phyloP scores from a whole-genome alignment of 2,113 vertebrate species.

The Psammodynastes pulverulentus region DNA sequence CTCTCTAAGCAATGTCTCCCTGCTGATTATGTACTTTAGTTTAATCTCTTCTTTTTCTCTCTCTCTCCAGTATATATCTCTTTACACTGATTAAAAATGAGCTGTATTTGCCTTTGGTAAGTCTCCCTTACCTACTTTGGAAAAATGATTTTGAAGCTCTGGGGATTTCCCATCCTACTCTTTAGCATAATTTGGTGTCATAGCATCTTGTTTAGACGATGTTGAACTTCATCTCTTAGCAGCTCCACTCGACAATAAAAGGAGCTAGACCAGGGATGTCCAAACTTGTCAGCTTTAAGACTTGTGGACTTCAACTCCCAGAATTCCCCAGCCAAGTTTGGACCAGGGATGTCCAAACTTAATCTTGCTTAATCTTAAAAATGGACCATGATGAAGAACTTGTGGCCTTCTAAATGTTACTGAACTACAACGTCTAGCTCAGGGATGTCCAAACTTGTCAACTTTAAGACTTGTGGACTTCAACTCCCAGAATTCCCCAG shows the following conservation, averaged over 20 bases:
- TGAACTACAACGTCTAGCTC: no score
- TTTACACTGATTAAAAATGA: not conserved
- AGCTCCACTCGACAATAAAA: not conserved
- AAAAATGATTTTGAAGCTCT: not conserved
- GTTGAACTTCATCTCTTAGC: not conserved
- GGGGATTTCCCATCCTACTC: not conserved
- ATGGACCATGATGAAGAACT: no score
- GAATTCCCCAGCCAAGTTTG: no score
- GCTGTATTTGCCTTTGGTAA: not conserved
- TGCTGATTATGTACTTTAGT: not conserved
- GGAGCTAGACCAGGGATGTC: no score
- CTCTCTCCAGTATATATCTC: not conserved
- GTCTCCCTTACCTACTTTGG: not conserved
- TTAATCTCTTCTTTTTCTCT: not conserved
- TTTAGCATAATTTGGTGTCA: not conserved
- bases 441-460: no score
- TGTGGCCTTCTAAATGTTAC: no score
- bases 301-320: no score
- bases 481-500: no score
- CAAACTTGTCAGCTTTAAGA: no score
- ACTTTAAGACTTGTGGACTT: no score
- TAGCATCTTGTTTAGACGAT: not conserved
- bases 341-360: no score
- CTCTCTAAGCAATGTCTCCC: not conserved
- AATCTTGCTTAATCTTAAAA: no score